These are phyloP conservation scores for Melitaea cinxia DNA, from an alignment of 1,140 invertebrate genomes.

Conservation along the genomic window DNA sequence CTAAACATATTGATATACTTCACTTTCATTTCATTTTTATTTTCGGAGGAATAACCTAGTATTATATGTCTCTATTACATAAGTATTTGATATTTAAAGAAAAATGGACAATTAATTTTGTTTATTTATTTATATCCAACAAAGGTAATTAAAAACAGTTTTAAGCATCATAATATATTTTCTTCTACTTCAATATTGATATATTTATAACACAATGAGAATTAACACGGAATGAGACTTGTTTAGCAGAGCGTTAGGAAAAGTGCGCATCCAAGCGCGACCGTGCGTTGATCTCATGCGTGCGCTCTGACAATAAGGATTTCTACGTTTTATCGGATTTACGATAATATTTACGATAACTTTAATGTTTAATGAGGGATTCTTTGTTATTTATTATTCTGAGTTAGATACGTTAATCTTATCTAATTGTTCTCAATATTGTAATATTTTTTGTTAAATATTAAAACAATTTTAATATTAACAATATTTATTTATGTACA, in stretches of 20 bases:
- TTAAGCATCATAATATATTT: background rate
- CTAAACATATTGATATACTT: too few relatives aligned
- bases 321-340: background rate
- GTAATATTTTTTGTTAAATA: too few relatives aligned
- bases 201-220: slow-evolving; percentile 12
- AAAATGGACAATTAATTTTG: background rate
- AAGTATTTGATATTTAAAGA: too few relatives aligned
- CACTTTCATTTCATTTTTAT: too few relatives aligned
- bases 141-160: background rate
- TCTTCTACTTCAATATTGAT: slow-evolving; percentile 2
- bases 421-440: too few relatives aligned
- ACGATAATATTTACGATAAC: background rate
- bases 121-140: background rate
- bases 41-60: too few relatives aligned
- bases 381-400: too few relatives aligned
- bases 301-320: slow-evolving; percentile 24
- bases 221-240: slow-evolving; percentile 47
- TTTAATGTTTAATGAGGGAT: too few relatives aligned
- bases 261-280: slow-evolving; percentile 61
- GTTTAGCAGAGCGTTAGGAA: slow-evolving; percentile 72
- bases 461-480: background rate
- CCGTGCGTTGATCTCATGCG: slow-evolving; percentile 53
- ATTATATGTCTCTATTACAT: too few relatives aligned
- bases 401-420: too few relatives aligned
- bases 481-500: background rate